Conservation (phyloP, 2,797 vertebrate genomes). For the Sciaenops ocellatus region DNA sequence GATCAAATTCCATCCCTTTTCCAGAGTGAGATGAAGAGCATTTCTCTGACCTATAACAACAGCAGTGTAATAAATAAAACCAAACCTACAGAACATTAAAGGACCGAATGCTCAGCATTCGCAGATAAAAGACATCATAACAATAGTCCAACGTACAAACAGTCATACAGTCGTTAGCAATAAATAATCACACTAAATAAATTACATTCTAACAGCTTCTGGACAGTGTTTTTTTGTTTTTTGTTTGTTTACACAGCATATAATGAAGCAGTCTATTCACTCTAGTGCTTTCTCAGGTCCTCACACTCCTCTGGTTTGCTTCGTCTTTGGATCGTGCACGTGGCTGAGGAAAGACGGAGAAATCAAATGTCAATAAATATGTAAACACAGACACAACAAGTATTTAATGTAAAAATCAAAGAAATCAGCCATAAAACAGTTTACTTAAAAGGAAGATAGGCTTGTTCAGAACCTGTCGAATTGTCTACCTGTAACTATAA, state of each 20-base stretch:
- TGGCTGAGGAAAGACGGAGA: conserved; percentile 45
- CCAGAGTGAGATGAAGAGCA: conserved; percentile 54
- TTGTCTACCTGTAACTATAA: not conserved
- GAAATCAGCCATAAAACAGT: not conserved
- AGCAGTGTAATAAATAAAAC: conserved; percentile 81
- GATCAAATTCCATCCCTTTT: conserved; percentile 67
- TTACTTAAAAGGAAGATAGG: not conserved
- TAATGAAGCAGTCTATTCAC: conserved; percentile 59
- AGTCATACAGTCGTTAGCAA: conserved; percentile 64
- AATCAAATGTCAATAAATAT: conserved; percentile 18
- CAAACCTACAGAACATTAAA: conserved; percentile 49
- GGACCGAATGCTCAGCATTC: conserved; percentile 68
- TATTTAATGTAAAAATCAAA: not conserved
- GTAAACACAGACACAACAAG: not conserved
- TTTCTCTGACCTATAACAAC: conserved; percentile 78
- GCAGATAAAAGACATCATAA: conserved; percentile 41
- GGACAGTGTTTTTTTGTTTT: conserved; percentile 25
- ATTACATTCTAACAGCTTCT: conserved; percentile 76
- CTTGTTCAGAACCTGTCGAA: not conserved
- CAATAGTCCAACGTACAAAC: conserved; percentile 54
- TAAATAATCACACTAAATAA: conserved; percentile 86
- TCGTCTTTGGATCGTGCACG: conserved; percentile 23
- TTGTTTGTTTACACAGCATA: conserved; percentile 37
- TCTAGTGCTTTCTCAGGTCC: conserved; percentile 22
- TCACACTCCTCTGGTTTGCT: conserved; percentile 10